Evolutionary conservation across 2,797 vertebrate genomes (phyloP), one percentile per base, ranked within the genome.

Genomic region (Oryzias dopingdopingensis): DNA sequence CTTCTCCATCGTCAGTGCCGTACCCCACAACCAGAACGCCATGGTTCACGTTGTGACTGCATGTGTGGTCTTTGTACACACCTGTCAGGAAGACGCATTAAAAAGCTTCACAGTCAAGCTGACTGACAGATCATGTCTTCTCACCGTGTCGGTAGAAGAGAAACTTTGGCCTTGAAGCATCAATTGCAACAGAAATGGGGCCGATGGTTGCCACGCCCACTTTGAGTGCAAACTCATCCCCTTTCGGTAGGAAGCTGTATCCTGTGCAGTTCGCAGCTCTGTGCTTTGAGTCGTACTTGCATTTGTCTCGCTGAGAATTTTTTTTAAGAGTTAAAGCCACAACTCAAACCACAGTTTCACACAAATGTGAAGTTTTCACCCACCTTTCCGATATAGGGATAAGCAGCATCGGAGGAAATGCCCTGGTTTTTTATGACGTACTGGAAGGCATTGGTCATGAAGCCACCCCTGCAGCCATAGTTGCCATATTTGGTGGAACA

Each of bases 171-270:
- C 71, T 87, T 0, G 79, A 76, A 0, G 92, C 91, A 0, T 97
- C 92, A 3, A 96, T 81, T 16, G 72, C 92, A 0, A 94, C 93
- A 0, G 94, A 90, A 46, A 97, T 86, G 0, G 95, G 95, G 0
- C 95, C 95, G 0, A 92, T 40, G 0, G 10, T 80, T 52, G 88
- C 92, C 4, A 96, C 52, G 0, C 89, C 90, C 0, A 74, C 74
- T 51, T 88, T 86, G 37, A 96, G 72, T 0, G 74, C 82, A 0
- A 46, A 54, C 51, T 96, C 94, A 0, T 90, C 65, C 0, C 83
- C 91, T 0, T 6, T 2, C 0, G 89, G 89, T n/a, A 96, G 62
- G 60, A 88, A 77, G 0, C 4, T 37, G 2, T 93, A 96, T 0
- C 57, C 76, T 0, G 90, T 86, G 70, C 94, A 95, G 5, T 89